Percentiles rank a stretch among this genome's conserved stretches.
These are phyloP conservation scores for Melanostoma scalare DNA, from an alignment of 2,888 invertebrate species.

Conservation along the genomic window DNA sequence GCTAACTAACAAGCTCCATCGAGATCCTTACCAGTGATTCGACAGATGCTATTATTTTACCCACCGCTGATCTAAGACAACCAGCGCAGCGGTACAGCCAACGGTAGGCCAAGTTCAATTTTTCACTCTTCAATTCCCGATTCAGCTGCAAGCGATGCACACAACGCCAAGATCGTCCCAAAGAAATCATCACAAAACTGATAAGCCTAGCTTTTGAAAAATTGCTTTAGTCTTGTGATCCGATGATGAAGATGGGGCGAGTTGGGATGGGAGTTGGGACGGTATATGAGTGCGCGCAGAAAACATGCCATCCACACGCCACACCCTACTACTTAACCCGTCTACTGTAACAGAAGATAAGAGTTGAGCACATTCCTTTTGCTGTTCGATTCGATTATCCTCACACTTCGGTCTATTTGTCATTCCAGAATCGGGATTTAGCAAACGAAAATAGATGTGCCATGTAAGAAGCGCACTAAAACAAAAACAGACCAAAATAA, in stretches of 20 bases:
- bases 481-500: conserved; percentile 44
- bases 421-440: conserved; percentile 56
- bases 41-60: conserved; percentile 41
- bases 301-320: conserved; percentile 37
- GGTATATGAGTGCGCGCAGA: neutral
- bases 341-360: conserved; percentile 47
- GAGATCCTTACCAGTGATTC: conserved; percentile 63
- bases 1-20: conserved; percentile 28
- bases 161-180: conserved; percentile 27
- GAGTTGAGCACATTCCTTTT: conserved; percentile 55
- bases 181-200: conserved; percentile 51
- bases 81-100: conserved; percentile 33
- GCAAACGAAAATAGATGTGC: conserved; percentile 44
- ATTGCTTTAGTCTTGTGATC: conserved; percentile 35
- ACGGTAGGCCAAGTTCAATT: conserved; percentile 71
- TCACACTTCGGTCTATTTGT: conserved; percentile 69
- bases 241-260: neutral
- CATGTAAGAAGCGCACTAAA: conserved; percentile 9
- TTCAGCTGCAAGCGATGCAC: conserved; percentile 16
- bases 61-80: conserved; percentile 26
- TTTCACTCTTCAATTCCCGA: conserved; percentile 51
- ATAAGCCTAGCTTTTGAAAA: conserved; percentile 65
- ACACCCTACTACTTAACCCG: conserved; percentile 66
- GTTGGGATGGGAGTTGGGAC: conserved; percentile 12
- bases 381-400: conserved; percentile 65